phyloP scores from a whole-genome alignment of 2,888 invertebrate species.

The Crepidodera aurea region DNA sequence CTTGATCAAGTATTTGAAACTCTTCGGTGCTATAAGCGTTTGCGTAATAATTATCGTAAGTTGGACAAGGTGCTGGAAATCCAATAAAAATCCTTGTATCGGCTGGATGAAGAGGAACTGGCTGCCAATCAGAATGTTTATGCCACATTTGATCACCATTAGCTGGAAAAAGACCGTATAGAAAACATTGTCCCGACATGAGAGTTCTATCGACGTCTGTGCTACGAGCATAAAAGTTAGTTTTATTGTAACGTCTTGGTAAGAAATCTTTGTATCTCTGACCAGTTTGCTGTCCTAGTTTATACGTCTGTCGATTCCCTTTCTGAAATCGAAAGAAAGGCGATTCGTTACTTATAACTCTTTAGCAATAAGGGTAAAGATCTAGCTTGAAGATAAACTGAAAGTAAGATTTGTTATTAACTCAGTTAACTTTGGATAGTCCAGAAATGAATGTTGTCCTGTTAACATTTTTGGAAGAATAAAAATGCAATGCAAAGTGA shows the following conservation, averaged over 20 bases:
- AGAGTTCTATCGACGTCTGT: conserved; percentile 86
- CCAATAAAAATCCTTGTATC: conserved; percentile 58
- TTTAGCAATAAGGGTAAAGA: neutral
- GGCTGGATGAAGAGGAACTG: conserved; percentile 74
- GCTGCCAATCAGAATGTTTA: conserved; percentile 69
- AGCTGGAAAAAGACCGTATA: conserved; percentile 77
- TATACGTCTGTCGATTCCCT: conserved; percentile 76
- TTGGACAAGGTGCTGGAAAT: neutral
- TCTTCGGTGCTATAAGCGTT: neutral
- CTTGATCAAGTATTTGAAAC: neutral
- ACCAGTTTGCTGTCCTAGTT: conserved; percentile 75
- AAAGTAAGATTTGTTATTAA: too few relatives aligned
- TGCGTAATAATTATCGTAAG: neutral
- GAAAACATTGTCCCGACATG: conserved; percentile 80
- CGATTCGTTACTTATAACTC: neutral
- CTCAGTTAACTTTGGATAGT: too few relatives aligned
- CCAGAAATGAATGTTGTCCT: too few relatives aligned
- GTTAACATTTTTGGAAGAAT: too few relatives aligned
- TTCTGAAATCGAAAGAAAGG: conserved; percentile 3
- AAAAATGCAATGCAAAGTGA: too few relatives aligned
- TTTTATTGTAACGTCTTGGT: conserved; percentile 61
- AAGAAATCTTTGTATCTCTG: conserved; percentile 70
- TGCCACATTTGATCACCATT: conserved; percentile 67
- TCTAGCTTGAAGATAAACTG: too few relatives aligned
- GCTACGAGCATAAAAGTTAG: conserved; percentile 68